A percentile compares a stretch with the other conserved stretches of the same genome.
Conservation (phyloP, 2,113 vertebrate genomes). For the Phaethornis superciliosus region DNA sequence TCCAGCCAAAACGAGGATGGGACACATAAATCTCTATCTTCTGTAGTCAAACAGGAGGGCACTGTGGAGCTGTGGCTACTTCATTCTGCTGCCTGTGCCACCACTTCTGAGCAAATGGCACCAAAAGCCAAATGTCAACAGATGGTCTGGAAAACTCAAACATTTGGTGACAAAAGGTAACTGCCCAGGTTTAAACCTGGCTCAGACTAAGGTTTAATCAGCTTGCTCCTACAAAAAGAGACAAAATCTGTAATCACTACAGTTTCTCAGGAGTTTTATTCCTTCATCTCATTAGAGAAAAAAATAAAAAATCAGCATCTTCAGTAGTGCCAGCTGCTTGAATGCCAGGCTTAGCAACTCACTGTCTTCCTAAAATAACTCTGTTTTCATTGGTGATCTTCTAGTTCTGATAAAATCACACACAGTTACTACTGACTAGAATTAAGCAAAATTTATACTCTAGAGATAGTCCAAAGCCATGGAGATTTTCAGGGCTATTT, state of each 20-base stretch:
- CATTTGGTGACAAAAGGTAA: not conserved
- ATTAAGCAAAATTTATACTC: not conserved
- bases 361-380: not conserved
- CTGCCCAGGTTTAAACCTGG: not conserved
- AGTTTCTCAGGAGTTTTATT: not conserved
- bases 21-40: not conserved
- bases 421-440: not conserved
- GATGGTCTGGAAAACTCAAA: not conserved
- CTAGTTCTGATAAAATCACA: not conserved
- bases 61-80: not conserved
- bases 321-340: not conserved
- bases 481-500: not conserved
- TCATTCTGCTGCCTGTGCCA: not conserved
- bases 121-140: not conserved
- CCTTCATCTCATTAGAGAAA: not conserved
- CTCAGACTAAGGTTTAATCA: not conserved
- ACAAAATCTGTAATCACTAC: not conserved
- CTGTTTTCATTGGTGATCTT: not conserved
- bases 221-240: not conserved
- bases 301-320: not conserved
- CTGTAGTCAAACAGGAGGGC: not conserved
- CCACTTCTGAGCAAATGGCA: not conserved
- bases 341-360: slow-evolving; percentile 19
- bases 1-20: not conserved
- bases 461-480: not conserved